These are phyloP conservation scores for Eumacrocentrus americanus DNA, from an alignment of 2,888 invertebrate species.

Conservation along the genomic window DNA sequence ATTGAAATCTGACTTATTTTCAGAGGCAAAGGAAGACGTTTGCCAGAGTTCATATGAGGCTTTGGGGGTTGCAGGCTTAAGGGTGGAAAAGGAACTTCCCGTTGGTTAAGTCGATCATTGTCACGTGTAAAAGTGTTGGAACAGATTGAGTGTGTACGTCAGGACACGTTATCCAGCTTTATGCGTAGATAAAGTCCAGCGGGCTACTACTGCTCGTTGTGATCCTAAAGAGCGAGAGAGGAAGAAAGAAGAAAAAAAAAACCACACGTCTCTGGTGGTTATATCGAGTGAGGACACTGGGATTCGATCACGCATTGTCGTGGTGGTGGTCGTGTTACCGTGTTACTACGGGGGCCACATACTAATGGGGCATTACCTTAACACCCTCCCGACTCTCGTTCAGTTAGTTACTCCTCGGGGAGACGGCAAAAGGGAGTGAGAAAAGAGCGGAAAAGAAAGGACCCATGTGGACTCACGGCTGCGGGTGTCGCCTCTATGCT, in stretches of 20 bases:
- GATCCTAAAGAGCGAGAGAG: conserved; percentile 1
- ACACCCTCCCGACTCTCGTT: conserved; percentile 57
- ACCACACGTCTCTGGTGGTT: conserved; percentile 31
- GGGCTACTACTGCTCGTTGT: not conserved
- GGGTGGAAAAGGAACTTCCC: conserved; percentile 42
- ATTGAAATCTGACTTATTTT: too few species aligned
- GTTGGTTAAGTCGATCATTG: conserved; percentile 60
- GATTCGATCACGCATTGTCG: conserved; percentile 38
- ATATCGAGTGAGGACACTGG: conserved; percentile 30
- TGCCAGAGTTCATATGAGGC: not conserved
- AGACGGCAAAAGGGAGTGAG: conserved; percentile 20
- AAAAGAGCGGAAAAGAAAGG: conserved; percentile 11
- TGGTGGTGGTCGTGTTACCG: conserved; percentile 49
- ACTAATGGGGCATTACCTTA: conserved; percentile 61
- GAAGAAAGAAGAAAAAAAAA: conserved; percentile 5
- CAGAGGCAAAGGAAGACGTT: not conserved
- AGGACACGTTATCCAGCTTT: conserved; percentile 7
- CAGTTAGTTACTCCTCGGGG: conserved; percentile 60
- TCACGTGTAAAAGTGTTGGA: conserved; percentile 43
- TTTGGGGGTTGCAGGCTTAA: not conserved
- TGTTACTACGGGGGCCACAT: conserved; percentile 56
- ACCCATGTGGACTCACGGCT: conserved; percentile 1
- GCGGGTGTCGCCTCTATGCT: conserved; percentile 13
- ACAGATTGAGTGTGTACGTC: conserved; percentile 32
- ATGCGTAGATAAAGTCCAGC: conserved; percentile 18